Percentiles rank a stretch among this genome's conserved stretches.
These are phyloP conservation scores for Threskiornis aethiopicus DNA, from an alignment of 2,797 vertebrate genomes.

Conservation along the genomic window DNA sequence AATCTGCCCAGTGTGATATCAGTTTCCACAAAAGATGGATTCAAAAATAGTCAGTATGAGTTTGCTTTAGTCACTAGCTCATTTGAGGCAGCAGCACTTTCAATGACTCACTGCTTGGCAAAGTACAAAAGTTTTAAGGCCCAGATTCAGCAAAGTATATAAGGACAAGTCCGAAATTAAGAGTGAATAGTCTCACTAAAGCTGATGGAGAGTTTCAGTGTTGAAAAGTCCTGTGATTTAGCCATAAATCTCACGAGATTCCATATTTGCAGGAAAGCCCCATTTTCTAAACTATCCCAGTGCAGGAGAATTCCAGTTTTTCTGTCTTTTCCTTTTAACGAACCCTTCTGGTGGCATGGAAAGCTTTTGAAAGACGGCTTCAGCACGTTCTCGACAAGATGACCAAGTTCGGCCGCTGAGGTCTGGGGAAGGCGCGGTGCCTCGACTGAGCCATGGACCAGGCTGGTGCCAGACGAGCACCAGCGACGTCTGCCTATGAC, in stretches of 20 bases:
- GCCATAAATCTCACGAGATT: neutral
- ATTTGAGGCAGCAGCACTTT: neutral
- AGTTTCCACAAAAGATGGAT: neutral
- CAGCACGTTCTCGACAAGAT: neutral
- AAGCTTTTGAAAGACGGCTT: neutral
- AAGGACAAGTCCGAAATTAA: neutral
- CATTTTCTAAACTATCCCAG: neutral
- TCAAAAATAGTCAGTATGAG: neutral
- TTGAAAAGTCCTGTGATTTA: neutral
- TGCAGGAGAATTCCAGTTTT: neutral
- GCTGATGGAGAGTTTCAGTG: neutral
- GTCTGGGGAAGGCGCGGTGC: neutral
- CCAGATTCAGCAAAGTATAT: neutral
- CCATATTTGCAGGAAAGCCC: neutral
- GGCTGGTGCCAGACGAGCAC: neutral
- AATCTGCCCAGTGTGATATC: neutral
- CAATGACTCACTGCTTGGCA: neutral
- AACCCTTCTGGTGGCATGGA: neutral
- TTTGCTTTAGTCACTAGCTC: constrained; percentile 4
- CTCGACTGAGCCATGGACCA: neutral
- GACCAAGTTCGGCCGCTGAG: neutral
- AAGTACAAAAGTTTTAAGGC: neutral
- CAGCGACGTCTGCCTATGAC: neutral
- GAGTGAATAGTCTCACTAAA: constrained; percentile 18
- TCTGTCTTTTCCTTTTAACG: neutral